Evolutionary conservation across 2,113 vertebrate species (phyloP).

Genomic region (Orientallactaga bullata): DNA sequence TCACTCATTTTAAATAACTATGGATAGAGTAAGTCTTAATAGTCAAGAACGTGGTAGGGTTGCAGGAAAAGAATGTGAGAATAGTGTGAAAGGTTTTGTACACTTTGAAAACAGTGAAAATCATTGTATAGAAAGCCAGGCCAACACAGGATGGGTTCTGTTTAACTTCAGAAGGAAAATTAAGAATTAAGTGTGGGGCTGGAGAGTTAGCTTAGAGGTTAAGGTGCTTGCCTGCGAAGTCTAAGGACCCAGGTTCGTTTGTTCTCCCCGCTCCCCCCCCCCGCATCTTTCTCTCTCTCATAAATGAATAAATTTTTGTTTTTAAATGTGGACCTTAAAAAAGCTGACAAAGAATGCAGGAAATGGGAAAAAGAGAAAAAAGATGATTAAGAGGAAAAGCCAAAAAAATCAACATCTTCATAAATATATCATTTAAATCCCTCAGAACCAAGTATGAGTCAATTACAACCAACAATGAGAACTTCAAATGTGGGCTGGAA

Average conservation of each 20-base stretch:
- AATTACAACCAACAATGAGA: background rate
- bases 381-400: background rate
- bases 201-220: too few species aligned
- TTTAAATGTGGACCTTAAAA: background rate
- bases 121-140: background rate
- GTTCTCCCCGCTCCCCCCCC: too few species aligned
- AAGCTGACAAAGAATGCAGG: background rate
- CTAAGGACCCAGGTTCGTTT: too few species aligned
- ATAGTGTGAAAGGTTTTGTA: background rate
- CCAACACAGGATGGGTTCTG: background rate
- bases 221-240: too few species aligned
- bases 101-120: background rate
- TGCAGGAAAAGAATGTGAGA: background rate
- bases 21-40: background rate
- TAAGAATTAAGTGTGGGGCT: slow-evolving; percentile 2
- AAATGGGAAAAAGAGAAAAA: background rate
- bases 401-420: background rate
- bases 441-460: background rate
- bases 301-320: too few species aligned
- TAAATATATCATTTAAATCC: background rate
- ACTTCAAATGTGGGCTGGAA: background rate
- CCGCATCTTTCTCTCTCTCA: too few species aligned
- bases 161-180: background rate
- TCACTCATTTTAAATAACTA: background rate
- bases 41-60: background rate